Conservation (phyloP, 2,888 invertebrate species). For the Endotricha flammealis region DNA sequence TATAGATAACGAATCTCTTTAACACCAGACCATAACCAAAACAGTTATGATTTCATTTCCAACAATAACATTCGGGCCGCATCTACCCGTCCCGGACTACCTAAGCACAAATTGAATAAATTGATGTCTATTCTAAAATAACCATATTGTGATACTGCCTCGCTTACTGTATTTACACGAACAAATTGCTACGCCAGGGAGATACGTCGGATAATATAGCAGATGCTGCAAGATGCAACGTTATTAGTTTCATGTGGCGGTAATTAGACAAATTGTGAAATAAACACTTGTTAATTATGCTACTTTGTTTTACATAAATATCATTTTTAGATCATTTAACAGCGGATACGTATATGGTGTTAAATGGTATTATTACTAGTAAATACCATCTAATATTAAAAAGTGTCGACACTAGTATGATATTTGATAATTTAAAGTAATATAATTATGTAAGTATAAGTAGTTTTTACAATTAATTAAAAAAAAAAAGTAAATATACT, state of each 20-base stretch:
- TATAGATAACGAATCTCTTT: too few relatives aligned
- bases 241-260: slow-evolving; percentile 17
- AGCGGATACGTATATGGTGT: too few relatives aligned
- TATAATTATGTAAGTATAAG: too few relatives aligned
- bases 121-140: slow-evolving; percentile 14
- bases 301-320: too few relatives aligned
- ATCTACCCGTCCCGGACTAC: slow-evolving; percentile 1
- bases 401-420: too few relatives aligned
- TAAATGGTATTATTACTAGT: too few relatives aligned
- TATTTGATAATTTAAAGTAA: too few relatives aligned
- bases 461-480: too few relatives aligned
- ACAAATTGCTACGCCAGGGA: slow-evolving; percentile 36
- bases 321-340: too few relatives aligned
- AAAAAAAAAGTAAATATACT: too few relatives aligned
- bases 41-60: background rate
- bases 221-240: slow-evolving; percentile 18
- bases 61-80: background rate
- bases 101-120: slow-evolving; percentile 16
- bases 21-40: too few relatives aligned
- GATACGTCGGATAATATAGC: slow-evolving; percentile 22
- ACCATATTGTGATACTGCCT: slow-evolving; percentile 14
- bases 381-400: too few relatives aligned
- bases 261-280: background rate
- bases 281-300: background rate
- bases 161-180: slow-evolving; percentile 32